Evolutionary conservation across 2,888 invertebrate species (phyloP).

Genomic region (Apamea anceps): DNA sequence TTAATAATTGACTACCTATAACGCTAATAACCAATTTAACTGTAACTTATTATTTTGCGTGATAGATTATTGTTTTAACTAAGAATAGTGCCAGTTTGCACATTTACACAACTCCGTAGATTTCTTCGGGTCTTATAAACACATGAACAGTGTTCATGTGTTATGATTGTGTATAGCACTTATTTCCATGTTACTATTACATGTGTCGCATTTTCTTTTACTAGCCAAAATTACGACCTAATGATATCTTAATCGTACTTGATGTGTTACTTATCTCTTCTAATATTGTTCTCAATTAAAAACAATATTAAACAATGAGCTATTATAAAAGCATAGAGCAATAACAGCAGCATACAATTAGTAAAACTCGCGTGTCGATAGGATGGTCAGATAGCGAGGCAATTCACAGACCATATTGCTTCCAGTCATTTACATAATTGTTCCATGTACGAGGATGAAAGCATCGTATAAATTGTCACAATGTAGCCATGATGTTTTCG

Average conservation of each 20-base stretch:
- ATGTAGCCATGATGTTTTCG: slow-evolving; percentile 20
- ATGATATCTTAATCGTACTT: neutral
- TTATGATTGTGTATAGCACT: neutral
- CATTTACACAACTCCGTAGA: neutral
- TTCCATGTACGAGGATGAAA: slow-evolving; percentile 67
- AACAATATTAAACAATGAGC: slow-evolving; percentile 59
- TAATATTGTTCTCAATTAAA: slow-evolving; percentile 47
- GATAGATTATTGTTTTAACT: neutral
- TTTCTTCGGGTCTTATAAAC: neutral
- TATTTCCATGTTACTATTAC: too few species aligned
- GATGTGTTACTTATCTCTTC: slow-evolving; percentile 3
- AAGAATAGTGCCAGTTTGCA: neutral
- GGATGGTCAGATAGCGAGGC: slow-evolving; percentile 78
- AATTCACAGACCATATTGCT: slow-evolving; percentile 89
- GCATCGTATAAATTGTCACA: slow-evolving; percentile 22
- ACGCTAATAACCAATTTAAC: neutral
- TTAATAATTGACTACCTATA: neutral
- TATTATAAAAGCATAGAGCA: slow-evolving; percentile 77
- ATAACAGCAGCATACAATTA: slow-evolving; percentile 80
- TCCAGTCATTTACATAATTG: slow-evolving; percentile 88
- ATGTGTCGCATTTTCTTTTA: too few species aligned
- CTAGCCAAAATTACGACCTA: too few species aligned
- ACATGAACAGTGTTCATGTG: neutral
- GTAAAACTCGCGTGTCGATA: slow-evolving; percentile 86
- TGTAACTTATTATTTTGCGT: neutral